phyloP scores from a whole-genome alignment of 2,888 invertebrate species.

The Bedellia somnulentella region DNA sequence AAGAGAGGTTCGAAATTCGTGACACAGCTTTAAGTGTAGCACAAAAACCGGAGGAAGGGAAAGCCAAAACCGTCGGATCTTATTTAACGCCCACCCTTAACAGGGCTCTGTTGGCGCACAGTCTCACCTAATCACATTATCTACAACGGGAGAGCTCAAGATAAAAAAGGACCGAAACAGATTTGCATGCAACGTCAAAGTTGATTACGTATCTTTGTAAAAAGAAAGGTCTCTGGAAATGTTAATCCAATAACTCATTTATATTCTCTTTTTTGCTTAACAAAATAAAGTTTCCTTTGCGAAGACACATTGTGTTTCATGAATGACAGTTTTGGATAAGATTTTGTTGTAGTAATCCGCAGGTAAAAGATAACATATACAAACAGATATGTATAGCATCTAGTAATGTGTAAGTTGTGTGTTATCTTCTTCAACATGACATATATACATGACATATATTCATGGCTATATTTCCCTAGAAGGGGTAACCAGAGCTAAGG shows the following conservation, averaged over 20 bases:
- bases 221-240: conserved; percentile 18
- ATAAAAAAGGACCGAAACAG: conserved; percentile 45
- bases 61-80: conserved; percentile 57
- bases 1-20: conserved; percentile 53
- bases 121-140: conserved; percentile 53
- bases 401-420: too few relatives aligned
- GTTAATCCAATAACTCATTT: conserved; percentile 21
- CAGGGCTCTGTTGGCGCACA: conserved; percentile 26
- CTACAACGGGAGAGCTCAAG: conserved; percentile 41
- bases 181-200: conserved; percentile 53
- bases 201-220: conserved; percentile 32
- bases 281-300: too few relatives aligned
- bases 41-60: conserved; percentile 54
- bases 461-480: too few relatives aligned
- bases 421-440: too few relatives aligned
- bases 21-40: conserved; percentile 55
- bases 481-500: too few relatives aligned
- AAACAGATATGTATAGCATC: too few relatives aligned
- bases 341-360: too few relatives aligned
- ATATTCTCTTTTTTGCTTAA: too few relatives aligned
- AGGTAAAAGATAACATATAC: too few relatives aligned
- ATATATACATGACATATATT: too few relatives aligned
- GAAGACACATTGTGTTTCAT: too few relatives aligned
- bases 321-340: too few relatives aligned
- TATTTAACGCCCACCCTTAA: conserved; percentile 47